Evolutionary conservation across 2,113 vertebrate genomes (phyloP).

Genomic region (Peucedramus taeniatus): DNA sequence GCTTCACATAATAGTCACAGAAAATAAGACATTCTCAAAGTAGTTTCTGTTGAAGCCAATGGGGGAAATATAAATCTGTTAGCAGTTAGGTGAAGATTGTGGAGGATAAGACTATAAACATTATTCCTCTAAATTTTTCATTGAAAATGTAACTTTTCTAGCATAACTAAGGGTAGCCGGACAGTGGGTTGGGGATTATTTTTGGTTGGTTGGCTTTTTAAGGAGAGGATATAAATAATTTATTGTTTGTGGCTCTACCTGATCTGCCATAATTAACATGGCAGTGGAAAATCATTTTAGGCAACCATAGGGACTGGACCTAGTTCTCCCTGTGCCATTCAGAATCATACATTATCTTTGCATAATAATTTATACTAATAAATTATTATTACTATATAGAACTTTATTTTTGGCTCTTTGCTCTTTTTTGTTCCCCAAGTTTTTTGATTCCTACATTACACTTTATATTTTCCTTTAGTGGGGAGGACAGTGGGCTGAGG

Average conservation of each 20-base stretch:
- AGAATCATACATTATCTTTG: neutral
- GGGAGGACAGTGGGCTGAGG: neutral
- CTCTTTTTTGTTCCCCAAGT: neutral
- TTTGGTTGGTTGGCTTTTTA: neutral
- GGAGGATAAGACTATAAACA: neutral
- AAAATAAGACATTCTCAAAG: neutral
- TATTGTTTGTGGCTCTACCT: neutral
- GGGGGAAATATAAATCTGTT: neutral
- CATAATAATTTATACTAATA: neutral
- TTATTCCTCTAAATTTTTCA: neutral
- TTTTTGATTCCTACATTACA: neutral
- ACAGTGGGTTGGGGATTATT: fast-evolving
- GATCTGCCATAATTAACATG: neutral
- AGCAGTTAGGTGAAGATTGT: neutral
- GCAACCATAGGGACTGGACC: neutral
- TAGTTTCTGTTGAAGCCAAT: neutral
- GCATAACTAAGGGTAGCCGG: neutral
- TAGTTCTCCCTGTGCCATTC: neutral
- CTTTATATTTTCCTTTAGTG: neutral
- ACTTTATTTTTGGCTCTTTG: neutral
- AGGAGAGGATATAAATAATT: neutral
- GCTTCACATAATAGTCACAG: neutral
- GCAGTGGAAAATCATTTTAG: neutral
- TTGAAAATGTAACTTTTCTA: neutral
- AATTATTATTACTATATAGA: neutral